Conservation (phyloP, 1,140 invertebrate genomes). For the Drosophila serrata region DNA sequence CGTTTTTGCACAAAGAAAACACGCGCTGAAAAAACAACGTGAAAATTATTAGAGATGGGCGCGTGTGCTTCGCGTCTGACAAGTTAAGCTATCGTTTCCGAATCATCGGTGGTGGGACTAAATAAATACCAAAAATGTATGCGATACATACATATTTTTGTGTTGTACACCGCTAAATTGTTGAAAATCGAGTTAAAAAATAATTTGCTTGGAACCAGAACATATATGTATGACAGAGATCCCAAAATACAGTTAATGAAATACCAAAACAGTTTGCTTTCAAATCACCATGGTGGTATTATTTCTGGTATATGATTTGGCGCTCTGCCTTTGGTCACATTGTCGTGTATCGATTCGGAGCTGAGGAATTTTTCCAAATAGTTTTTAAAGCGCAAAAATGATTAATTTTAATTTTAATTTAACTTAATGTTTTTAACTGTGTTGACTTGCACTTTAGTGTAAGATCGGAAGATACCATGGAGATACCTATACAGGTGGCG, state of each 20-base stretch:
- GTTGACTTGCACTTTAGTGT: too few relatives aligned
- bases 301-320: slow-evolving; percentile 2
- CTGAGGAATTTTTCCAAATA: slow-evolving; percentile 27
- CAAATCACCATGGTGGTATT: not conserved
- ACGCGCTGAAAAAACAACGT: slow-evolving; percentile 73
- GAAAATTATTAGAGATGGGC: slow-evolving; percentile 47
- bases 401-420: too few relatives aligned
- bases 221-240: not conserved
- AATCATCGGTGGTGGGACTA: not conserved
- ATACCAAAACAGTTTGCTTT: not conserved
- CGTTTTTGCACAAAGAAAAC: slow-evolving; percentile 59
- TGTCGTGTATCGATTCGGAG: slow-evolving; percentile 48
- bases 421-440: too few relatives aligned
- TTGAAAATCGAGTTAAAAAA: too few relatives aligned
- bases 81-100: not conserved
- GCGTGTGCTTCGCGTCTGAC: not conserved
- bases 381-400: slow-evolving; percentile 51
- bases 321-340: slow-evolving; percentile 14
- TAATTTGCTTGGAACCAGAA: not conserved
- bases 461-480: slow-evolving; percentile 74
- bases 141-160: not conserved
- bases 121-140: not conserved
- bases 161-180: not conserved
- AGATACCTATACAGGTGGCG: slow-evolving; percentile 88
- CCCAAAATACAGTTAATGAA: not conserved